A percentile compares a stretch with the other conserved stretches of the same genome.
Conservation (phyloP, 2,797 vertebrate species). For the Eidolon dupreanum region DNA sequence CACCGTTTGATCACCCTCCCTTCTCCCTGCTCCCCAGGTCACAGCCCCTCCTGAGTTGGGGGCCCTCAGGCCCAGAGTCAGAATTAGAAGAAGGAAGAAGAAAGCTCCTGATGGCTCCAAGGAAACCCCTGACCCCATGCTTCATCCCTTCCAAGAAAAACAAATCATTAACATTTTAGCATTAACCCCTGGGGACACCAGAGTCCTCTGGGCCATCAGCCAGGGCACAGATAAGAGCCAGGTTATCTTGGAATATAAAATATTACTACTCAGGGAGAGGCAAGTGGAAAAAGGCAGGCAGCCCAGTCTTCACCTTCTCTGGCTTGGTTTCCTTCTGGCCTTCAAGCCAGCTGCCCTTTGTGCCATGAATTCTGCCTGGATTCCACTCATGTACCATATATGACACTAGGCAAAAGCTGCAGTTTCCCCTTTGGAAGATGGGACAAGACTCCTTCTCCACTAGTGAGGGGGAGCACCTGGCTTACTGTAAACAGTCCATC, state of each 20-base stretch:
- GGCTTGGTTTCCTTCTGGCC: neutral
- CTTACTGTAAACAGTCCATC: neutral
- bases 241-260: slow-evolving; percentile 70
- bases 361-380: neutral
- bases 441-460: neutral
- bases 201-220: slow-evolving; percentile 58
- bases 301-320: neutral
- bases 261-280: slow-evolving; percentile 71
- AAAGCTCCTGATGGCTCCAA: neutral
- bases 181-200: slow-evolving; percentile 70
- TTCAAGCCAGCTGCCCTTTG: neutral
- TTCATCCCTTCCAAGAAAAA: slow-evolving; percentile 28
- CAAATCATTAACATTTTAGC: slow-evolving; percentile 55
- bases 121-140: neutral
- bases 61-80: neutral
- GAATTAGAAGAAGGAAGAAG: neutral
- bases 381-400: accelerated
- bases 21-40: neutral
- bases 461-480: neutral
- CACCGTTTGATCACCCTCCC: too few relatives aligned
- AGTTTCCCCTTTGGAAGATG: neutral
- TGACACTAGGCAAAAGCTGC: neutral
- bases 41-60: neutral
- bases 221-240: slow-evolving; percentile 56
- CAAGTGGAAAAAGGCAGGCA: slow-evolving; percentile 18